Evolutionary conservation across 2,888 invertebrate species (phyloP), one percentile per base, ranked within the genome.

Genomic region (Trissolcus japonicus): DNA sequence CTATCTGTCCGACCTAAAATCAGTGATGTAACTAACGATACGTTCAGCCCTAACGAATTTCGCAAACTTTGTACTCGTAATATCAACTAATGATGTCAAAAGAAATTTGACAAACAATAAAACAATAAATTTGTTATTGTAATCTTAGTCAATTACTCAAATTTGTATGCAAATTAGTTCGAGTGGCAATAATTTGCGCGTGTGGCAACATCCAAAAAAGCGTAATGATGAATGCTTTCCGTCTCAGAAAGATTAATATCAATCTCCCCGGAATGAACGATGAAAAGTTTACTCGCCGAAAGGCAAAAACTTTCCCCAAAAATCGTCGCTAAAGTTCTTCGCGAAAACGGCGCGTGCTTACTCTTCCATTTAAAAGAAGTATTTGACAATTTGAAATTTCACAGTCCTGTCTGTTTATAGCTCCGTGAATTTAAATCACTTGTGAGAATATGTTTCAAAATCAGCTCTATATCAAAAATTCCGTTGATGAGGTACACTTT

Each of bases 251-350:
- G 46, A 46, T 46, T 46, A 46, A 46, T 46, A 46, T 46, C 46
- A 46, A 46, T 46, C 46, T 46, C 46, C 46, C 2, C 46, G 16
- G 16, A 46, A 46, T 46, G 16, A 16, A 46, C n/a, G 46, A 46
- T 46, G 16, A 16, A 46, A 16, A 46, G 46, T 46, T 46, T 46
- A 46, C 46, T 16, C 46, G 46, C 46, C 46, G 46, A 46, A 46
- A 46, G 46, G 46, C 46, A 46, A 46, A 46, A 46, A 46, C 46
- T n/a, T 46, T 46, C 16, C 16, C 46, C 14, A 46, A 46, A 46
- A 46, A 46, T 46, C 46, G 46, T 46, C 46, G 46, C 46, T 46
- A 16, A 46, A 46, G 16, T 46, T 46, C 46, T 46, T 46, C 6
- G 46, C 16, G n/a, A 46, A 46, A 46, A 46, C 16, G 46, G 46